Conservation (phyloP, 1,140 invertebrate genomes). For the Ditylenchus dipsaci region DNA sequence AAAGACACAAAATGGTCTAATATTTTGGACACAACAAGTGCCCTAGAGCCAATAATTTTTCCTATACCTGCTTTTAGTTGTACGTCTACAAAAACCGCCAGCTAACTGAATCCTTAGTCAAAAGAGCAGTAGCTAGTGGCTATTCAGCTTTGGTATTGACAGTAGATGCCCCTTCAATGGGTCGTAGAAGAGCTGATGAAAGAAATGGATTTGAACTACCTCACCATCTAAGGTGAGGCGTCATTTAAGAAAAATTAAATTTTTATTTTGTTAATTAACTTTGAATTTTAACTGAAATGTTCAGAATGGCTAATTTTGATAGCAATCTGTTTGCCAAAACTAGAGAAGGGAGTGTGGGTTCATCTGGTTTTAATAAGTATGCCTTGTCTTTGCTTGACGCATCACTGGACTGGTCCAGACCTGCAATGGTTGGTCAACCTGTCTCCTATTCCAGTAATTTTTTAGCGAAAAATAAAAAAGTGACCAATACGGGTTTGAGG, state of each 20-base stretch:
- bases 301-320: constrained; percentile 60
- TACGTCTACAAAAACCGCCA: constrained; percentile 79
- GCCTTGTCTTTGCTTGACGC: constrained; percentile 72
- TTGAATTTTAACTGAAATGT: background rate
- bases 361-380: constrained; percentile 73
- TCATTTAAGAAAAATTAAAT: background rate
- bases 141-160: constrained; percentile 83
- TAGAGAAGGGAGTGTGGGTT: constrained; percentile 51
- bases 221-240: constrained; percentile 69
- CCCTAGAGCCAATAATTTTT: background rate
- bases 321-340: constrained; percentile 21
- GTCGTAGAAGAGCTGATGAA: constrained; percentile 72
- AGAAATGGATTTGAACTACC: constrained; percentile 80
- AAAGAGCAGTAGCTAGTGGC: constrained; percentile 62
- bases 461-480: constrained; percentile 9
- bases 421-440: constrained; percentile 69
- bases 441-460: constrained; percentile 34
- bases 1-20: too few species aligned
- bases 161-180: constrained; percentile 81
- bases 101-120: constrained; percentile 63
- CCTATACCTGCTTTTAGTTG: constrained; percentile 75
- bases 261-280: constrained; percentile 58
- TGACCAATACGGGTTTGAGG: constrained; percentile 69
- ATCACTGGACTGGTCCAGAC: constrained; percentile 75
- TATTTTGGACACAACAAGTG: too few species aligned